Evolutionary conservation across 1,140 invertebrate species (phyloP).

Genomic region (Orussus abietinus): DNA sequence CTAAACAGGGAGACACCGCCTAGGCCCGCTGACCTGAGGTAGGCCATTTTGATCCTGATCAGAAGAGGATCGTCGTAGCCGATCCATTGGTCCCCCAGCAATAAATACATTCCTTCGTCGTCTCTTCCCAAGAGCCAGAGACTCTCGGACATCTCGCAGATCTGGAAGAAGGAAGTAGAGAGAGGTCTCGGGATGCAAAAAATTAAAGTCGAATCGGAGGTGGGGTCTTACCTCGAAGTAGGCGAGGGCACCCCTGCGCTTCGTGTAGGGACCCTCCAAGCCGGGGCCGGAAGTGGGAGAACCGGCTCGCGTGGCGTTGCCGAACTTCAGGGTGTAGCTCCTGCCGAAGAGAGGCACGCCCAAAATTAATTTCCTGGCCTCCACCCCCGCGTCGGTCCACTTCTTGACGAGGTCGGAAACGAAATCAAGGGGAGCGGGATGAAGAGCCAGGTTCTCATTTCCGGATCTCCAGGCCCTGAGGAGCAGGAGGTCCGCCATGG

Average conservation of each 20-base stretch:
- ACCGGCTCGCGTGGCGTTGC: slow-evolving; percentile 43
- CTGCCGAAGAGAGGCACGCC: slow-evolving; percentile 64
- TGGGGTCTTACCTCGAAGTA: slow-evolving; percentile 58
- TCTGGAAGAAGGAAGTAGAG: slow-evolving; percentile 54
- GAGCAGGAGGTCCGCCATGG: slow-evolving; percentile 35
- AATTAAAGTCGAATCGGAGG: not conserved
- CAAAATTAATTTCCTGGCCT: slow-evolving; percentile 57
- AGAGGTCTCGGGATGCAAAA: too few relatives aligned
- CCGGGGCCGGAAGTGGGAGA: slow-evolving; percentile 48
- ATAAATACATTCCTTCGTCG: slow-evolving; percentile 67
- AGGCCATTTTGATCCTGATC: slow-evolving; percentile 67
- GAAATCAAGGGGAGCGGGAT: slow-evolving; percentile 34
- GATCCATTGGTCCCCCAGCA: slow-evolving; percentile 77
- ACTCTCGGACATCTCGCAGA: slow-evolving; percentile 64
- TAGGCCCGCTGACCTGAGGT: slow-evolving; percentile 59
- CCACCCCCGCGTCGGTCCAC: slow-evolving; percentile 45
- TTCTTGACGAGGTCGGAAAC: slow-evolving; percentile 24
- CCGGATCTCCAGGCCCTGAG: slow-evolving; percentile 43
- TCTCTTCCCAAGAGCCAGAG: slow-evolving; percentile 62
- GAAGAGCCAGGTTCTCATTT: slow-evolving; percentile 24
- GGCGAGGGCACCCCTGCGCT: slow-evolving; percentile 61
- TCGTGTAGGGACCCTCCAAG: slow-evolving; percentile 62
- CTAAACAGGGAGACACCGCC: slow-evolving; percentile 68
- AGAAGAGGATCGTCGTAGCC: slow-evolving; percentile 73
- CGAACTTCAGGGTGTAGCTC: slow-evolving; percentile 54